Percentiles rank a stretch among this genome's conserved stretches.
These are phyloP conservation scores for Drosophila prosaltans DNA, from an alignment of 1,140 invertebrate species.

Conservation along the genomic window DNA sequence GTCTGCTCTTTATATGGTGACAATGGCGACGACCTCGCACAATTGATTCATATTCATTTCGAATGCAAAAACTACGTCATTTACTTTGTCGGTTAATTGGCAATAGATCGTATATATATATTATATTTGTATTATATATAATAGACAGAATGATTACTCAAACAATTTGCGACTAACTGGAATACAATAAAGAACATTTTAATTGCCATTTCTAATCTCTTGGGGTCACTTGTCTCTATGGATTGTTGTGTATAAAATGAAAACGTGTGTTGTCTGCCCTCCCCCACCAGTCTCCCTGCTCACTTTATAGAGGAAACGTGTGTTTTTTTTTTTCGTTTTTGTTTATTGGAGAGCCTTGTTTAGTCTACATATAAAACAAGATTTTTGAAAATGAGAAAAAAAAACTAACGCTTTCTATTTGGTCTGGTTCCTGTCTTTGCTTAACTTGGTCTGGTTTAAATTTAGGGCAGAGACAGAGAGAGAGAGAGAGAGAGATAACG, in stretches of 20 bases:
- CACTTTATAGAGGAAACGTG: conserved; percentile 3
- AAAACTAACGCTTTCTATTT: conserved; percentile 13
- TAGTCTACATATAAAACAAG: conserved; percentile 16
- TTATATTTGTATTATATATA: neutral
- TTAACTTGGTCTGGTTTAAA: conserved; percentile 18
- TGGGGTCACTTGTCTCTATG: conserved; percentile 2
- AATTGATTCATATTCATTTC: conserved; percentile 16
- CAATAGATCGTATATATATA: neutral
- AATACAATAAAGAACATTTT: conserved; percentile 18
- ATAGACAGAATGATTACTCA: conserved; percentile 1
- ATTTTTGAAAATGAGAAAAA: neutral
- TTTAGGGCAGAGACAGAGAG: conserved; percentile 12
- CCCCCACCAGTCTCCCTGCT: too few species aligned
- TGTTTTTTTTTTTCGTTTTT: neutral
- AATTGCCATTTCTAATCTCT: conserved; percentile 16
- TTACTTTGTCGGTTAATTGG: neutral
- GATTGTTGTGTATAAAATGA: neutral
- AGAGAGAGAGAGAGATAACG: neutral
- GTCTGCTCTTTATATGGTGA: neutral
- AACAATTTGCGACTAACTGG: conserved; percentile 16
- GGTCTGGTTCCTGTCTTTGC: conserved; percentile 17
- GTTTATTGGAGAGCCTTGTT: conserved; percentile 9
- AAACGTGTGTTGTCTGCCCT: neutral
- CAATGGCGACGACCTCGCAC: conserved; percentile 16
- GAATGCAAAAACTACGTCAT: conserved; percentile 13